Evolutionary conservation across 2,797 vertebrate species (phyloP), one percentile per base, ranked within the genome.

Genomic region (Pseudochaenichthys georgianus): DNA sequence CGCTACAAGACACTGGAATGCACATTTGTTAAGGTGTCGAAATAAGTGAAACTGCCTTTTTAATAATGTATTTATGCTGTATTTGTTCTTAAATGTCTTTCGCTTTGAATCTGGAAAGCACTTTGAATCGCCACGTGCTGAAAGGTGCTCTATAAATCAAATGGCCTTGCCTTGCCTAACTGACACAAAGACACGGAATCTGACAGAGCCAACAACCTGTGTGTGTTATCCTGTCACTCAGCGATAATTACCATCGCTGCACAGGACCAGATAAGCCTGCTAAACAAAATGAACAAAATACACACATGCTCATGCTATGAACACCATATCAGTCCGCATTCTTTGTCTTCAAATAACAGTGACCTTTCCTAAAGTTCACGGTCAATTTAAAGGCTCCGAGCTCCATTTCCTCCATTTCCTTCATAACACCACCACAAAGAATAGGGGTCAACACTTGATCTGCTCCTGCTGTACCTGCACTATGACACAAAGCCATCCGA

Each of bases 351-450:
- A 75, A 77, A 57, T 69, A 84, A 75, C 71, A 74, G 48, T 73
- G 78, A 88, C 83, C 84, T 90, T 87, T 87, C 83, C 71, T 52
- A 72, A 82, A 87, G 84, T 82, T 88, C 81, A 80, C 45, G 74
- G 69, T 86, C 81, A 80, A 86, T 90, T 92, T 84, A 81, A 87
- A 75, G 76, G 45, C 79, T 75, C 63, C 59, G 73, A 77, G 82
- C 86, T 72, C 86, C 74, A 73, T 85, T 90, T 86, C 86, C 82
- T 85, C 77, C 16, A 13, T 83, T 86, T 89, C 83, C 82, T 87
- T 77, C 73, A 77, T 23, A 71, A 83, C 70, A 74, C 64, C 60
- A 63, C 19, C 3, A 73, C 58, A 75, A 75, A 90, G 81, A 87
- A 88, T 80, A 38, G 78, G 69, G 83, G 88, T 91, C 84, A 79